Conservation (phyloP, 2,888 invertebrate species). For the Perithous albicinctus region DNA sequence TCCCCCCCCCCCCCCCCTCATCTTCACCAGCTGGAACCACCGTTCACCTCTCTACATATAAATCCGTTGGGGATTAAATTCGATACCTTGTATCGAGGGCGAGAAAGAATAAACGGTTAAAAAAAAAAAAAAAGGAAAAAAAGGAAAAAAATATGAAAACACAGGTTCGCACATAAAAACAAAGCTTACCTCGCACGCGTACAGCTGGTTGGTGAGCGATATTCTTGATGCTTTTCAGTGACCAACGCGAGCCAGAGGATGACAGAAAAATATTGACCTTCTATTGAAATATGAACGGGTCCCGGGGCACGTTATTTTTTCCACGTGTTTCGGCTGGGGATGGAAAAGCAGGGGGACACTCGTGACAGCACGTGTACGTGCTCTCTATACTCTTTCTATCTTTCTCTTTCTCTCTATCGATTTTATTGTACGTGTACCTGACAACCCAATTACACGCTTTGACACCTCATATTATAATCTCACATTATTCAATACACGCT, state of each 20-base stretch:
- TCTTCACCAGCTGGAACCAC: not conserved
- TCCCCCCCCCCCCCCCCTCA: constrained; percentile 5
- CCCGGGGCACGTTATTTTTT: constrained; percentile 27
- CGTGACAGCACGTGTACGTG: constrained; percentile 7
- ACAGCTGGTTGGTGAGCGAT: constrained; percentile 20
- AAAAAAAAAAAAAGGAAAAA: constrained; percentile 19
- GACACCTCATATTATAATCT: constrained; percentile 35
- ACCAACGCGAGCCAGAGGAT: constrained; percentile 13
- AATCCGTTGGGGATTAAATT: constrained; percentile 60
- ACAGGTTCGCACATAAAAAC: constrained; percentile 45
- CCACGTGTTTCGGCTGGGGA: constrained; percentile 14
- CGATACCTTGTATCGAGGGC: constrained; percentile 33
- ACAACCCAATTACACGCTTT: constrained; percentile 28
- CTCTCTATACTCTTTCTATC: too few relatives aligned
- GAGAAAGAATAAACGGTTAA: constrained; percentile 23
- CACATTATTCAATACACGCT: constrained; percentile 12
- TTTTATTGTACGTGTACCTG: constrained; percentile 4
- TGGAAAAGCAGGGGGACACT: not conserved
- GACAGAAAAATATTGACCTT: constrained; percentile 60
- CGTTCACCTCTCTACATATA: constrained; percentile 46
- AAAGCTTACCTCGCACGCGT: constrained; percentile 46
- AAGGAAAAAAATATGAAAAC: constrained; percentile 28
- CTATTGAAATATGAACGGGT: constrained; percentile 56
- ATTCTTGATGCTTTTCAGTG: constrained; percentile 19
- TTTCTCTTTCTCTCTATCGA: constrained; percentile 26